phyloP scores from a whole-genome alignment of 1,140 invertebrate genomes.

The Eumaeus atala region DNA sequence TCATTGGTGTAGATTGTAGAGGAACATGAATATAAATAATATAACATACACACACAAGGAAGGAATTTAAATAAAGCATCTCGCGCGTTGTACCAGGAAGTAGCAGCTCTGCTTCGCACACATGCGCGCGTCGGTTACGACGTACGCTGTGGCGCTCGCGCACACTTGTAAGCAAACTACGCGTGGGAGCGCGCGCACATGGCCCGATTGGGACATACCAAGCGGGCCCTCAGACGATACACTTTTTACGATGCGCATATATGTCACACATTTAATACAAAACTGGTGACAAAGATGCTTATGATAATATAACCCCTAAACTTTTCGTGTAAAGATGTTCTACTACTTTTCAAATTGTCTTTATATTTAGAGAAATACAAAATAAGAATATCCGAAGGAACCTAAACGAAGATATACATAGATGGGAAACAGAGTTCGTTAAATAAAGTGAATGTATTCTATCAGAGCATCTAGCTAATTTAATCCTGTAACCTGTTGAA shows the following conservation, averaged over 20 bases:
- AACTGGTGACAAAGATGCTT: slow-evolving; percentile 21
- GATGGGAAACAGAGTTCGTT: too few relatives aligned
- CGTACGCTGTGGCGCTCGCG: slow-evolving; percentile 60
- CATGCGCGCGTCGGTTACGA: slow-evolving; percentile 36
- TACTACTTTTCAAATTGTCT: too few relatives aligned
- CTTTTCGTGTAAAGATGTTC: too few relatives aligned
- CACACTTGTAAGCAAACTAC: slow-evolving; percentile 60
- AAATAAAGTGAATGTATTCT: too few relatives aligned
- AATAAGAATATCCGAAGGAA: too few relatives aligned
- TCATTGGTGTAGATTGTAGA: slow-evolving; percentile 57
- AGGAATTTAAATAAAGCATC: slow-evolving; percentile 69
- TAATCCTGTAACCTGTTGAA: too few relatives aligned
- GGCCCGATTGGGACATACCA: slow-evolving; percentile 69
- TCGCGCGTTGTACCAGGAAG: slow-evolving; percentile 70
- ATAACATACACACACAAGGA: slow-evolving; percentile 62
- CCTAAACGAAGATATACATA: too few relatives aligned
- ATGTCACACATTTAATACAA: slow-evolving; percentile 36
- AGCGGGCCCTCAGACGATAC: slow-evolving; percentile 65
- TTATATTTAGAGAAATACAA: too few relatives aligned
- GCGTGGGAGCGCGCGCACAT: slow-evolving; percentile 72
- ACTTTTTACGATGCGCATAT: slow-evolving; percentile 62
- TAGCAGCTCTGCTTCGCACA: slow-evolving; percentile 60
- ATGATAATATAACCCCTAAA: slow-evolving; percentile 12
- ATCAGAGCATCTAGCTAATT: too few relatives aligned
- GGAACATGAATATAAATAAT: slow-evolving; percentile 64